Evolutionary conservation across 2,797 vertebrate genomes (phyloP).

Genomic region (Xenops minutus): DNA sequence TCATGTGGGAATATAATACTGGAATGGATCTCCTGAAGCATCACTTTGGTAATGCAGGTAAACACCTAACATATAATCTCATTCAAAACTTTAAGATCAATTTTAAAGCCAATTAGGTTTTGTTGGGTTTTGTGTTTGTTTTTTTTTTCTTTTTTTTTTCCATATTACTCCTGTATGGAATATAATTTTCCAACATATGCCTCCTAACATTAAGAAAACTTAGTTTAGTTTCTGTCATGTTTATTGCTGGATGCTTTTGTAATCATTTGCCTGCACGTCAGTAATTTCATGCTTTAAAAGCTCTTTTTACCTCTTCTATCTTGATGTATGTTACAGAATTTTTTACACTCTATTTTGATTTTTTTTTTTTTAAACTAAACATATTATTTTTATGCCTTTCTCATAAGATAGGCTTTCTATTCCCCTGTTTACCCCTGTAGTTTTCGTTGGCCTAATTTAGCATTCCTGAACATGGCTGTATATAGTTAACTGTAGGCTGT

Average conservation of each 20-base stretch:
- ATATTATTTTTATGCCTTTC: not conserved
- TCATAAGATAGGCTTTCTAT: not conserved
- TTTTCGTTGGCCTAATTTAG: not conserved
- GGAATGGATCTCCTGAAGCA: not conserved
- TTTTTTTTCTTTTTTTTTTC: not conserved
- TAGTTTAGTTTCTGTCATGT: not conserved
- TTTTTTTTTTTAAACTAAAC: not conserved
- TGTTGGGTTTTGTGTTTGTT: not conserved
- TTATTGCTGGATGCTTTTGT: not conserved
- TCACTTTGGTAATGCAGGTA: not conserved
- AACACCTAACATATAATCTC: not conserved
- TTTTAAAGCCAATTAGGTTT: not conserved
- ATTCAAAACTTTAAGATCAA: not conserved
- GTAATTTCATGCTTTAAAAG: not conserved
- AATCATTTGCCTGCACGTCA: not conserved
- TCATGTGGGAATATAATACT: not conserved
- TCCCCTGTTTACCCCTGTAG: not conserved
- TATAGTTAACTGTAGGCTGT: not conserved
- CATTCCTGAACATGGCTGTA: not conserved
- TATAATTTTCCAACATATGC: not conserved
- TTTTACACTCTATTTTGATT: not conserved
- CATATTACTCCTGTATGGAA: not conserved
- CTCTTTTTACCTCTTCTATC: not conserved
- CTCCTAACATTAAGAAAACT: not conserved
- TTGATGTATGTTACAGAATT: not conserved